Evolutionary conservation across 1,140 invertebrate species (phyloP).

Genomic region (Anastatus disparis): DNA sequence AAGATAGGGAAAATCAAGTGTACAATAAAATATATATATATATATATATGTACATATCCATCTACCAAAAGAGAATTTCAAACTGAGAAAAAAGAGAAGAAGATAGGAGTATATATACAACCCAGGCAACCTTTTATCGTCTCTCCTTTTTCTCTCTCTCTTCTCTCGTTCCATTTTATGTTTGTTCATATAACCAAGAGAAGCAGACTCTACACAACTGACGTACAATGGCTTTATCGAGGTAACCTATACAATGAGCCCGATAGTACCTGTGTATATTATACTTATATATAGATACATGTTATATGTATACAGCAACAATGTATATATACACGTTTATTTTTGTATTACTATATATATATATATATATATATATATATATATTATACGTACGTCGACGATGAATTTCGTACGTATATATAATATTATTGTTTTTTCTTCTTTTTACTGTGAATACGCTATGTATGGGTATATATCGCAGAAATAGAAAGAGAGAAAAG

Average conservation of each 20-base stretch:
- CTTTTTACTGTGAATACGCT: too few relatives aligned
- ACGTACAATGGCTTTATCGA: conserved; percentile 28
- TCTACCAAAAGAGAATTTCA: not conserved
- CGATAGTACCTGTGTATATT: not conserved
- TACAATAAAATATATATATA: too few relatives aligned
- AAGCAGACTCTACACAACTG: not conserved
- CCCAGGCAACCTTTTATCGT: conserved; percentile 4
- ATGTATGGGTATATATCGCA: too few relatives aligned
- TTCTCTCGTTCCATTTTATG: conserved; percentile 25
- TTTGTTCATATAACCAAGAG: conserved; percentile 8
- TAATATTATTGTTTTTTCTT: too few relatives aligned
- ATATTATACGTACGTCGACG: not conserved
- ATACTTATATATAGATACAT: not conserved
- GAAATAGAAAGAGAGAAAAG: too few relatives aligned
- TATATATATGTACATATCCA: conserved; percentile 4
- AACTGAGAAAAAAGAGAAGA: not conserved
- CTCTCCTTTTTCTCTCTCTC: not conserved
- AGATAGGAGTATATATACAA: not conserved
- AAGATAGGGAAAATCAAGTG: too few relatives aligned
- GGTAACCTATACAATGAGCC: conserved; percentile 17
- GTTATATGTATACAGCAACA: not conserved
- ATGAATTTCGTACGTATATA: not conserved
- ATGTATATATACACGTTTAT: not conserved
- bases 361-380: not conserved
- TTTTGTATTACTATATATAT: not conserved